phyloP scores from a whole-genome alignment of 2,113 vertebrate species.

The Cheilinus undulatus region DNA sequence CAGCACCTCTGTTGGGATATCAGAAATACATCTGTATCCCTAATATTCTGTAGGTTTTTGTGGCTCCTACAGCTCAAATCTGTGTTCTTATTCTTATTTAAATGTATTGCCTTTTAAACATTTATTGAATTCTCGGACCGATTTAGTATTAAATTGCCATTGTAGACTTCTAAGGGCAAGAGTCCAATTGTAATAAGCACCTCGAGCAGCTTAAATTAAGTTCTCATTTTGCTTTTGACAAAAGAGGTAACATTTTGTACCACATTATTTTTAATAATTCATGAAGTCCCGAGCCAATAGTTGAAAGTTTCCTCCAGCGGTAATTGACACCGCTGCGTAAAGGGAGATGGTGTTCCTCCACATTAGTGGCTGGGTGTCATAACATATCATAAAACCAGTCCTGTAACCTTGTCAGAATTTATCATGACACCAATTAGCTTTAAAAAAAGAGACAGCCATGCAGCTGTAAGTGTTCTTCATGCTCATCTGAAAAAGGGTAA shows the following conservation, averaged over 20 bases:
- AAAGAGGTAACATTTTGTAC: slow-evolving; percentile 35
- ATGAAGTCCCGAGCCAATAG: slow-evolving; percentile 47
- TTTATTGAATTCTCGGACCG: slow-evolving; percentile 6
- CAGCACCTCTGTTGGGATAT: no score
- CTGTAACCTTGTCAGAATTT: slow-evolving; percentile 79
- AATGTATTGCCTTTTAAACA: slow-evolving; percentile 9
- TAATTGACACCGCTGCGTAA: slow-evolving; percentile 72
- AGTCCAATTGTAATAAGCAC: slow-evolving; percentile 4
- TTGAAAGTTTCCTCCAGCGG: slow-evolving; percentile 45
- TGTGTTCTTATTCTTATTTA: neutral
- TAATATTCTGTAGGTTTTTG: no score
- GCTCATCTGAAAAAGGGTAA: slow-evolving; percentile 72
- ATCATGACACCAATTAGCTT: slow-evolving; percentile 80
- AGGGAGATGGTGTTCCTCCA: slow-evolving; percentile 56
- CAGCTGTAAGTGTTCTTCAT: slow-evolving; percentile 44
- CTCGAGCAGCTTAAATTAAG: slow-evolving; percentile 1
- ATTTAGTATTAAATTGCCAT: neutral
- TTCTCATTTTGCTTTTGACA: slow-evolving; percentile 16
- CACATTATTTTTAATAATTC: slow-evolving; percentile 54
- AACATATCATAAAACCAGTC: slow-evolving; percentile 72
- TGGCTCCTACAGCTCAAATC: neutral
- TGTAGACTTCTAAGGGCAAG: neutral
- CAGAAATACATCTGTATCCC: no score
- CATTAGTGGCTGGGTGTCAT: slow-evolving; percentile 70
- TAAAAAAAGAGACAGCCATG: slow-evolving; percentile 54